Evolutionary conservation across 2,888 invertebrate genomes (phyloP), one percentile per base, ranked within the genome.

Genomic region (Drosophila quinaria): DNA sequence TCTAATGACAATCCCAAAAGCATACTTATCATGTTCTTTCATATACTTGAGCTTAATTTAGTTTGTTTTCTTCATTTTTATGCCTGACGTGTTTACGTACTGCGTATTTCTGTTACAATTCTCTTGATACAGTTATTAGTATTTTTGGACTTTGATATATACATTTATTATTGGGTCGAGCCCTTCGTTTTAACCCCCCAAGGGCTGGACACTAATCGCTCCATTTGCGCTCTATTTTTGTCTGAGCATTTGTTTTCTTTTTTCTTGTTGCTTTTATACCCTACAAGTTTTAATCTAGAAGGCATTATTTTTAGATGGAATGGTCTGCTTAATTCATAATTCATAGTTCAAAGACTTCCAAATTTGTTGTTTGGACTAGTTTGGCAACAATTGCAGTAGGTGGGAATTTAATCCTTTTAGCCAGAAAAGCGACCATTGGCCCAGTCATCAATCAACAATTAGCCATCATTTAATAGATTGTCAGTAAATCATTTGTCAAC

Each of bases 401-500:
- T 22, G 17, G 51, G 55, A 87, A 87, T 81, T 84, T 81, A 84
- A 84, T 84, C 87, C 83, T 84, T 81, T 84, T 87, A 87, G 81
- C 51, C 62, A 35, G 31, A 15, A 13, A 2, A 29, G 52, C 15
- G 52, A 11, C 44, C 13, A 33, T 44, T 29, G 37, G 22, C 41
- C 29, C 2, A 51, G 65, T 70, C 80, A 81, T 84, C 86, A 84
- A 85, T 84, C 83, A 87, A 69, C 73, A 62, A 80, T 85, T 80
- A 70, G 73, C 71, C 46, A 73, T 69, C 86, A 72, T 87, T 85
- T 82, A 81, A 84, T 84, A 75, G 73, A 81, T 87, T 84, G 78
- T 87, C 80, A 74, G 68, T 87, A 85, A 87, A 85, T 87, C 88
- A 80, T 82, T 85, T 80, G 88, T 85, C 80, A 78, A 82, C 80